Conservation (phyloP, 1,140 invertebrate genomes). For the Sarcophaga bullata region DNA sequence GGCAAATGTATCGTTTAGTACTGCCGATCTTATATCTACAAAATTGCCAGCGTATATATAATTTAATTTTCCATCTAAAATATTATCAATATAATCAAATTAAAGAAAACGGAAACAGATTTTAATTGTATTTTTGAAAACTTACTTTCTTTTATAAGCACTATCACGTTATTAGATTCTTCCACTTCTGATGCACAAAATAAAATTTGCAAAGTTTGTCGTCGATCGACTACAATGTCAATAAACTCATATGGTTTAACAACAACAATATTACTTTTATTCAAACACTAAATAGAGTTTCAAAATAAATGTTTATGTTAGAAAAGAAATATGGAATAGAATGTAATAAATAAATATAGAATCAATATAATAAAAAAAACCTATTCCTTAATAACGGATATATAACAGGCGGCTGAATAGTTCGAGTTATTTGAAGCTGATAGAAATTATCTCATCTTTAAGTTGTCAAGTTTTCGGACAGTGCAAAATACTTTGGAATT, state of each 20-base stretch:
- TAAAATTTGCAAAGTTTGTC: background rate
- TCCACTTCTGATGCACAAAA: constrained; percentile 14
- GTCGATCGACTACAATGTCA: background rate
- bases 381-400: too few species aligned
- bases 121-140: background rate
- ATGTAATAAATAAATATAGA: too few species aligned
- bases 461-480: too few species aligned
- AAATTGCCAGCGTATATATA: constrained; percentile 41
- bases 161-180: background rate
- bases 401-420: too few species aligned
- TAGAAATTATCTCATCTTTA: too few species aligned
- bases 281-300: background rate
- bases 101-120: background rate
- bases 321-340: too few species aligned
- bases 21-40: constrained; percentile 17
- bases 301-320: too few species aligned
- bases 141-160: background rate
- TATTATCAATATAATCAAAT: background rate
- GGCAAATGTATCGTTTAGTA: constrained; percentile 41
- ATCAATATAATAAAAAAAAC: too few species aligned
- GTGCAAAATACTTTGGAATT: too few species aligned
- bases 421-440: too few species aligned
- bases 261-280: background rate
- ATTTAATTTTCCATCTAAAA: constrained; percentile 42
- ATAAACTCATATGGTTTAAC: background rate